These are phyloP conservation scores for Sceliomorpha sp. DNA, from an alignment of 2,888 invertebrate genomes.

Conservation along the genomic window DNA sequence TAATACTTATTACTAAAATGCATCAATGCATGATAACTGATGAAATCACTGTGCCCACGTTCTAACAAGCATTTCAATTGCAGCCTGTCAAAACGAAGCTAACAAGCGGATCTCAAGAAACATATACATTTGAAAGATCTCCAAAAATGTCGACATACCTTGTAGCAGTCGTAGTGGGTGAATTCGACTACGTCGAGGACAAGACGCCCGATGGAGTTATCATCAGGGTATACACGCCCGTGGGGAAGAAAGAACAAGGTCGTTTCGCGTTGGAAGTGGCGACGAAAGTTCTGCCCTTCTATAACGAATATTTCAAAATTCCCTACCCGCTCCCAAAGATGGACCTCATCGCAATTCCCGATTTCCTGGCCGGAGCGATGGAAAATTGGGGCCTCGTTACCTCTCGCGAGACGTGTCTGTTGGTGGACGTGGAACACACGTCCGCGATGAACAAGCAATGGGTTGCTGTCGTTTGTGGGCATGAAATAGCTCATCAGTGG, in stretches of 20 bases:
- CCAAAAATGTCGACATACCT: slow-evolving; percentile 48
- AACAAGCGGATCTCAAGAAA: slow-evolving; percentile 5
- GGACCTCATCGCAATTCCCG: slow-evolving; percentile 97
- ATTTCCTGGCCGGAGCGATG: slow-evolving; percentile 98
- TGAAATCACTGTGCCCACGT: too few relatives aligned
- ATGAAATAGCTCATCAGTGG: slow-evolving; percentile 99
- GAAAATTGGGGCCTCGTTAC: slow-evolving; percentile 95
- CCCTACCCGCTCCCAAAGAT: slow-evolving; percentile 97
- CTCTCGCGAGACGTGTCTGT: slow-evolving; percentile 90
- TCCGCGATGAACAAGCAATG: slow-evolving; percentile 91
- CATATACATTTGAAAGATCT: slow-evolving; percentile 55
- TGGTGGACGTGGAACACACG: slow-evolving; percentile 94
- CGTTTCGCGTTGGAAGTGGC: slow-evolving; percentile 95
- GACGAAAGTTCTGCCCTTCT: slow-evolving; percentile 94
- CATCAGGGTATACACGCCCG: slow-evolving; percentile 92
- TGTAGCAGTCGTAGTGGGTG: slow-evolving; percentile 90
- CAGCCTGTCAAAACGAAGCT: slow-evolving; percentile 31
- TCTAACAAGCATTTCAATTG: too few relatives aligned
- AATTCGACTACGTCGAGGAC: slow-evolving; percentile 95
- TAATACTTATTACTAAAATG: too few relatives aligned
- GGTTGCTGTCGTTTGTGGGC: slow-evolving; percentile 93
- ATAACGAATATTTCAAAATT: slow-evolving; percentile 96
- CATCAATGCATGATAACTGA: too few relatives aligned
- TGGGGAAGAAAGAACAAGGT: slow-evolving; percentile 95
- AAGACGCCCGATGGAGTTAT: slow-evolving; percentile 90